These are phyloP conservation scores for Elephas maximus DNA, from an alignment of 2,113 vertebrate genomes.

Conservation along the genomic window DNA sequence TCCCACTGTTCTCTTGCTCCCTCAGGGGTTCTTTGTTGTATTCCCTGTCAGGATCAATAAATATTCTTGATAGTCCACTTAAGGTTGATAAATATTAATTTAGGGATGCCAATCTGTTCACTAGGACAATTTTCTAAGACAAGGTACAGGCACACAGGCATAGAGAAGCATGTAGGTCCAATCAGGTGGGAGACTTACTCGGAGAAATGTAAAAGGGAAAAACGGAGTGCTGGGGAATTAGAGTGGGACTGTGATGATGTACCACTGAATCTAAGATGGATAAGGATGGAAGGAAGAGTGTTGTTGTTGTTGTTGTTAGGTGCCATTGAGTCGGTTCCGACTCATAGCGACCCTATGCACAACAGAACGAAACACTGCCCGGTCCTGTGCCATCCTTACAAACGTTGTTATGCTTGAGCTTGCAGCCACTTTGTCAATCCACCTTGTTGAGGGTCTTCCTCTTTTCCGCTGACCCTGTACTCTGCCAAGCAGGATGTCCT, in stretches of 20 bases:
- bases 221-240: not conserved
- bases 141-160: not conserved
- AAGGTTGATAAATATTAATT: constrained; percentile 20
- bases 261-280: not conserved
- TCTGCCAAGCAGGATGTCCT: too few species aligned
- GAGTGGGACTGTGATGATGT: not conserved
- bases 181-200: not conserved
- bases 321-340: too few species aligned
- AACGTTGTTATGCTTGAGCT: too few species aligned
- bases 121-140: constrained; percentile 40
- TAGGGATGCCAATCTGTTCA: constrained; percentile 2
- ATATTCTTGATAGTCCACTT: constrained; percentile 30
- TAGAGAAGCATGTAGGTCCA: not conserved
- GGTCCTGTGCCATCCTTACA: too few species aligned
- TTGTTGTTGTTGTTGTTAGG: too few species aligned
- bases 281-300: constrained; percentile 22
- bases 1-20: too few species aligned
- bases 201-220: not conserved
- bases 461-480: too few species aligned
- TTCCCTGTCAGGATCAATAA: not conserved
- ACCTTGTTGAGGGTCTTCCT: too few species aligned
- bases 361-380: too few species aligned
- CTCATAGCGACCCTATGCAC: too few species aligned
- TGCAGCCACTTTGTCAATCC: too few species aligned
- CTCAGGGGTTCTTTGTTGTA: too few species aligned